phyloP scores from a whole-genome alignment of 2,888 invertebrate species.

The Epirrhoe tristata region DNA sequence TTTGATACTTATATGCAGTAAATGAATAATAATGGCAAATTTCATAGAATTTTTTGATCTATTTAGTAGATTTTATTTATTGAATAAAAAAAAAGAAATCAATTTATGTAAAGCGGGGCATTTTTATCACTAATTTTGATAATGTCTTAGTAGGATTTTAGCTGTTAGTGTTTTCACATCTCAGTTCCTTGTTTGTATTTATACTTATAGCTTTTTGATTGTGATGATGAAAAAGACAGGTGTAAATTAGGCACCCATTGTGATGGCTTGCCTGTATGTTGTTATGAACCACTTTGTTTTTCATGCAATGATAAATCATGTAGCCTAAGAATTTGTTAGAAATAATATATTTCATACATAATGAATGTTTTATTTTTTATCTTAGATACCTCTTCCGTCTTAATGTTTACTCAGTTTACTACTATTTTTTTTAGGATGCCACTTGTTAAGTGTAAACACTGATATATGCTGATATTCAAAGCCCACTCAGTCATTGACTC shows the following conservation, averaged over 20 bases:
- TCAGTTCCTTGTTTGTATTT: neutral
- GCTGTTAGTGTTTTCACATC: neutral
- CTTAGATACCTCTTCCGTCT: neutral
- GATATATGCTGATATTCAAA: too few relatives aligned
- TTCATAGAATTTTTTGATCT: neutral
- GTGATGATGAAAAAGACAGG: slow-evolving; percentile 4
- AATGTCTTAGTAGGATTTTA: neutral
- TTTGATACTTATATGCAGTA: neutral
- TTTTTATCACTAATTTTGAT: neutral
- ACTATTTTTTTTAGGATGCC: too few relatives aligned
- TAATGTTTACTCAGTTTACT: too few relatives aligned
- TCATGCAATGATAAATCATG: slow-evolving; percentile 35
- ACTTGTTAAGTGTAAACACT: too few relatives aligned
- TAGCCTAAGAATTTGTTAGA: slow-evolving; percentile 41
- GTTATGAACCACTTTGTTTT: slow-evolving; percentile 25
- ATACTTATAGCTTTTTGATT: slow-evolving; percentile 1
- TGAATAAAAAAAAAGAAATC: neutral
- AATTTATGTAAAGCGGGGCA: neutral
- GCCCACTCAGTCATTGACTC: too few relatives aligned
- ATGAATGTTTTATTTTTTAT: slow-evolving; percentile 4
- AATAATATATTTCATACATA: slow-evolving; percentile 31
- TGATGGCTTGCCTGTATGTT: slow-evolving; percentile 30
- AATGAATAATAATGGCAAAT: neutral
- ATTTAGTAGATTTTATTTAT: neutral
- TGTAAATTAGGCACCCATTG: slow-evolving; percentile 16